phyloP scores from a whole-genome alignment of 30 jellyfish, hydroid and myxozoan genomes.

The Aurelia sp. region DNA sequence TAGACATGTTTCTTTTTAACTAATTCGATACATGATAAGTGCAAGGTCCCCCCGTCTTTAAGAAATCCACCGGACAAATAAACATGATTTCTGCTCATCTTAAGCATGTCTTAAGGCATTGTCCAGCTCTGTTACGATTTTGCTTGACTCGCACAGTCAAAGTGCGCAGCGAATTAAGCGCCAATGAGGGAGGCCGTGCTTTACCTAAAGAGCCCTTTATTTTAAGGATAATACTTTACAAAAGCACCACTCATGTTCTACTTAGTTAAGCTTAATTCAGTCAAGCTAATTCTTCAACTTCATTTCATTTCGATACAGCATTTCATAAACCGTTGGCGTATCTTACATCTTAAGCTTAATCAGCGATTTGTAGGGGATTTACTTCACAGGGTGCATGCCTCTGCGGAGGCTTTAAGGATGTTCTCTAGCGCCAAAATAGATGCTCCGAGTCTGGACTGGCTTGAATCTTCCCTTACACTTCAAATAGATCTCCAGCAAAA shows the following conservation, averaged over 20 bases:
- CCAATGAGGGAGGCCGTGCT: constrained; percentile 50
- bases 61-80: constrained; percentile 18
- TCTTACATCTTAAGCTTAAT: too few relatives aligned
- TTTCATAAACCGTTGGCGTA: too few relatives aligned
- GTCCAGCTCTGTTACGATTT: constrained; percentile 56
- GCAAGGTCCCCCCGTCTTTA: constrained; percentile 38
- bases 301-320: background rate
- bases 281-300: background rate
- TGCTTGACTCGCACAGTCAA: constrained; percentile 66
- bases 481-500: too few relatives aligned
- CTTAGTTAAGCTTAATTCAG: constrained; percentile 61
- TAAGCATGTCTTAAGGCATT: constrained; percentile 11
- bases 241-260: constrained; percentile 65
- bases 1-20: too few relatives aligned
- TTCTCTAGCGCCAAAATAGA: too few relatives aligned
- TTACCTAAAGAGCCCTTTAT: constrained; percentile 33
- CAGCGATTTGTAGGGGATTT: too few relatives aligned
- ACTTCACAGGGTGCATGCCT: too few relatives aligned
- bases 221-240: constrained; percentile 14
- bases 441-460: too few relatives aligned
- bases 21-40: background rate
- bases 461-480: too few relatives aligned
- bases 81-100: constrained; percentile 22
- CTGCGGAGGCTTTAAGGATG: too few relatives aligned
- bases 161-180: constrained; percentile 61